These are phyloP conservation scores for Phortica okadai DNA, from an alignment of 2,888 invertebrate species.

Conservation along the genomic window DNA sequence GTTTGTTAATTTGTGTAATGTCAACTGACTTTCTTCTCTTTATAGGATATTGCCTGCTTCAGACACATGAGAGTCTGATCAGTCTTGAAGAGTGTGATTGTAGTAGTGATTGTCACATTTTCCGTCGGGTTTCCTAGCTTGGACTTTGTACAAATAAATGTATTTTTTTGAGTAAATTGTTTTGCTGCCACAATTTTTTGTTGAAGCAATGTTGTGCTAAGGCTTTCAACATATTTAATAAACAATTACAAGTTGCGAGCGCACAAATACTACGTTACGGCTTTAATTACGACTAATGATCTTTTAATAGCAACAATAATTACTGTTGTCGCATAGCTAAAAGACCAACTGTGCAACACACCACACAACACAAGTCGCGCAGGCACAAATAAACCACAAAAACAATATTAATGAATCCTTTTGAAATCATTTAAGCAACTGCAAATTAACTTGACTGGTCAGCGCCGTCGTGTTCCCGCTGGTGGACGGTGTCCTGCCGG, in stretches of 20 bases:
- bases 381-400: constrained; percentile 1
- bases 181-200: too few relatives aligned
- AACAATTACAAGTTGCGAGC: background rate
- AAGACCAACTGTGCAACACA: background rate
- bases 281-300: constrained; percentile 59
- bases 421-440: constrained; percentile 55
- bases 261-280: background rate
- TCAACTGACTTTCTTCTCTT: too few relatives aligned
- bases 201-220: background rate
- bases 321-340: constrained; percentile 59
- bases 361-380: background rate
- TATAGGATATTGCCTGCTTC: too few relatives aligned
- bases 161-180: too few relatives aligned
- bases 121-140: too few relatives aligned
- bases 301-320: constrained; percentile 75
- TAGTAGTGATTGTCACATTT: too few relatives aligned
- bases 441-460: constrained; percentile 53
- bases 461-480: background rate
- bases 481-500: background rate
- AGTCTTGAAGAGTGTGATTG: too few relatives aligned
- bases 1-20: too few relatives aligned
- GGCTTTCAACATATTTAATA: background rate
- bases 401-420: constrained; percentile 56
- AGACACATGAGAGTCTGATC: too few relatives aligned
- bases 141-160: too few relatives aligned